Base-by-base conservation (phyloP, 2,888 invertebrate genomes). In the Epistrophe grossulariae region DNA sequence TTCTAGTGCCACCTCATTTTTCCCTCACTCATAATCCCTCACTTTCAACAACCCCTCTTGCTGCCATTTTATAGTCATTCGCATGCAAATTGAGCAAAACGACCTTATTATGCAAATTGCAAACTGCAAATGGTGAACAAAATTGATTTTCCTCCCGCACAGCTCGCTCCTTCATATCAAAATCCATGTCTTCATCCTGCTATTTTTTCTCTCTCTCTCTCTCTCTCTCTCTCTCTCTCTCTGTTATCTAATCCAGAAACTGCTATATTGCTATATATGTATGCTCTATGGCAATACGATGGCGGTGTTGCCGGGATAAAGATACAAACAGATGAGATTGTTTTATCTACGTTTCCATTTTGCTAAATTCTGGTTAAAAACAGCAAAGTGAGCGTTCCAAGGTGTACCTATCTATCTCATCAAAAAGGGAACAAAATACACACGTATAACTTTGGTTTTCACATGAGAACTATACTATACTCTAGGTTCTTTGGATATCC, bases 101-200 rank as follows among this genome's bases (percentile, higher is more conserved):
- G 91, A 91, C 92, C 92, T 92, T 92, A 92, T 92, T 92, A 92
- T 92, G 92, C 92, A 92, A 92, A 92, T 92, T 91, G 92, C 91
- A 91, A 91, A 91, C 91, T 92, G 92, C 92, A 92, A 92, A 92
- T 92, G 92, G 91, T 90, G 91, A 92, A 92, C 91, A 90, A 92
- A 92, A 92, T 92, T 92, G 92, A 92, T 92, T 92, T 92, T 91
- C 90, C 90, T 89, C 89, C 90, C 19, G 11, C 28, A n/a, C n/a
- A n/a, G n/a, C 28, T 28, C 45, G 50, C 45, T 6, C 13, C 11
- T 10, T n/a, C 45, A 48, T 50, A 52, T 81, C 73, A 52, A 59
- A 68, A 72, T 57, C 68, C 43, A 59, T 19, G 28, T 77, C 74
- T 73, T 70, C 48, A 78, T 72, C 62, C 57, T 15, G 4, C 0